These are phyloP conservation scores for Sturnira hondurensis DNA, from an alignment of 2,113 vertebrate genomes.

Conservation along the genomic window DNA sequence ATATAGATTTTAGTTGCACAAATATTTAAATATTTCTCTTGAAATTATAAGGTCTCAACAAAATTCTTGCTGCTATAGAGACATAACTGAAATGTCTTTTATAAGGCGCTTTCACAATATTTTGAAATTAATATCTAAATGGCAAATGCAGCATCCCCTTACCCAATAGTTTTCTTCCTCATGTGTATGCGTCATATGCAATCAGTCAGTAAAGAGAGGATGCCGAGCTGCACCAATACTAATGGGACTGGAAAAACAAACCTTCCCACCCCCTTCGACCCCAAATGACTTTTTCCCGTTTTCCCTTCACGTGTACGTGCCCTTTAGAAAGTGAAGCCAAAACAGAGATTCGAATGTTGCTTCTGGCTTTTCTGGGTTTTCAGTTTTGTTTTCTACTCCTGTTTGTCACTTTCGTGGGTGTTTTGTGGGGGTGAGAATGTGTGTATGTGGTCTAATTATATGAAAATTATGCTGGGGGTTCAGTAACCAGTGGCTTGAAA, in stretches of 20 bases:
- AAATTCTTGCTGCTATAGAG: background rate
- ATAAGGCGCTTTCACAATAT: background rate
- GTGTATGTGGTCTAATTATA: constrained; percentile 72
- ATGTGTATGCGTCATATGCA: background rate
- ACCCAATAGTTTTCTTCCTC: background rate
- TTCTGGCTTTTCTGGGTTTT: constrained; percentile 15
- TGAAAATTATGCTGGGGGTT: constrained; percentile 77
- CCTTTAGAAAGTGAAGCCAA: background rate
- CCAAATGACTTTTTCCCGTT: background rate
- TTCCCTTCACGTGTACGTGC: background rate
- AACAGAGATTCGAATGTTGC: background rate
- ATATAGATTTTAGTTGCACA: background rate
- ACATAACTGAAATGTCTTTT: background rate
- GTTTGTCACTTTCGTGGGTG: constrained; percentile 22
- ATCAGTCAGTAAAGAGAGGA: background rate
- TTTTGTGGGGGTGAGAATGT: background rate
- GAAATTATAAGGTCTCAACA: background rate
- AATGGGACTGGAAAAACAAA: background rate
- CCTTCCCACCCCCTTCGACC: background rate
- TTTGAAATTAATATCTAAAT: background rate
- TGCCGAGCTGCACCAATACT: background rate
- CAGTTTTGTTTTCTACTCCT: constrained; percentile 23
- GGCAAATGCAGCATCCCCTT: background rate
- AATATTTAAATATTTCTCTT: constrained; percentile 38
- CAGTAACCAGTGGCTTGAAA: constrained; percentile 82